Evolutionary conservation across 2,888 invertebrate species (phyloP), one percentile per base, ranked within the genome.

Genomic region (Perithous albicinctus): DNA sequence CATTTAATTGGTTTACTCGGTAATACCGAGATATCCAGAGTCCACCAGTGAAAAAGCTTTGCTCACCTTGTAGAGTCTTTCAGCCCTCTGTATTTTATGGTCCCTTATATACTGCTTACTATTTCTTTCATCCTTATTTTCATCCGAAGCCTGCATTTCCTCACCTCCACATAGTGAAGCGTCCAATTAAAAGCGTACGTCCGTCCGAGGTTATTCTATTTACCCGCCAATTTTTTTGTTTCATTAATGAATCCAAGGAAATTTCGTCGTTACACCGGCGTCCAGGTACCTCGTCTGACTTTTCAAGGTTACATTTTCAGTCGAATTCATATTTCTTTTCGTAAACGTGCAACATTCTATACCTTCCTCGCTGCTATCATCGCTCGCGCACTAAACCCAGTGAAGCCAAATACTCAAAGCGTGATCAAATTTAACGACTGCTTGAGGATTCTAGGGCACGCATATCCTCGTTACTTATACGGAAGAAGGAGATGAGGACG

Each of bases 381-480:
- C 70, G 20, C 3, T 18, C 35, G 61, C 15, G 61, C 15, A 56
- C 29, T 15, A 29, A 29, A 29, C 15, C 56, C 7, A 56, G 29
- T 56, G 12, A 29, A 66, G 29, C 10, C 29, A 61, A 73, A 48
- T 66, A 67, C 48, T 20, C 20, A 38, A 20, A 38, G 46, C 15
- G 66, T 61, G 38, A n/a, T 61, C 15, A 69, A 69, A 74, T 79
- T 63, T 74, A 78, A 78, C 59, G 51, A 73, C 48, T 51, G 63
- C 38, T 29, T 61, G 29, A 54, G 51, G 46, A 63, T 74, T 79
- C 59, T 20, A 8, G 20, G 23, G 8, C 51, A 38, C 67, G 23
- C 66, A 38, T 48, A 79, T 35, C 61, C 41, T 51, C 48, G n/a
- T 43, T 46, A 38, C 43, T 78, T 78, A 69, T 67, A 41, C 12